Base-by-base conservation (phyloP, 2,888 invertebrate genomes). In the Atethmia centrago region DNA sequence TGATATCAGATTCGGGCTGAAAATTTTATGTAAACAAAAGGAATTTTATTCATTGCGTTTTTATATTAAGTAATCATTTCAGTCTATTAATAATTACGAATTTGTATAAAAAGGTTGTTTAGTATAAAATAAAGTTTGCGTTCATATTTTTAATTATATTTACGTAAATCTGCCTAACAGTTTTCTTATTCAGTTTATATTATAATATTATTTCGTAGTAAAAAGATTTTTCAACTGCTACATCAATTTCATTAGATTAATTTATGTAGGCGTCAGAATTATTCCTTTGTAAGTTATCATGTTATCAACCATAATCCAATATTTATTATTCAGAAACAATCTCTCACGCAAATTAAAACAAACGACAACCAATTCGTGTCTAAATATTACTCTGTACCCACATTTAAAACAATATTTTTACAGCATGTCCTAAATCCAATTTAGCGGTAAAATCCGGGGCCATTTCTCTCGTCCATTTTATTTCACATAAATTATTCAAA, bases 401-500 rank as follows among this genome's bases (percentile, higher is more conserved):
- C 74, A 80, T 83, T 85, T 71, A 62, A 76, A 85, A 86, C 74
- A 87, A 87, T 88, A 87, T 82, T 88, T 88, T 88, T 88, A 87
- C 86, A 81, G 77, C 85, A 83, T 85, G 87, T 86, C 84, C 87
- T 88, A 89, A 92, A 89, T 88, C 88, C 90, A 93, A 92, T 94
- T 92, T 91, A 88, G 90, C 86, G 85, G 87, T 86, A 84, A 89
- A 91, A 89, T 88, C 88, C 86, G 79, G 84, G 85, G 74, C 84
- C 82, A 77, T 78, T 55, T 68, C 77, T 78, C 80, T 79, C 85
- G 85, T 88, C 87, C 88, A 89, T 88, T 90, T 88, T 88, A 85
- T 89, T 86, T 82, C 90, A 92, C 92, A 93, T 93, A 92, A 89
- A 93, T 93, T 92, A 94, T 94, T 93, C 93, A 93, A 88, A 87